Conservation (phyloP, 2,113 vertebrate genomes). For the Xenus cinereus region DNA sequence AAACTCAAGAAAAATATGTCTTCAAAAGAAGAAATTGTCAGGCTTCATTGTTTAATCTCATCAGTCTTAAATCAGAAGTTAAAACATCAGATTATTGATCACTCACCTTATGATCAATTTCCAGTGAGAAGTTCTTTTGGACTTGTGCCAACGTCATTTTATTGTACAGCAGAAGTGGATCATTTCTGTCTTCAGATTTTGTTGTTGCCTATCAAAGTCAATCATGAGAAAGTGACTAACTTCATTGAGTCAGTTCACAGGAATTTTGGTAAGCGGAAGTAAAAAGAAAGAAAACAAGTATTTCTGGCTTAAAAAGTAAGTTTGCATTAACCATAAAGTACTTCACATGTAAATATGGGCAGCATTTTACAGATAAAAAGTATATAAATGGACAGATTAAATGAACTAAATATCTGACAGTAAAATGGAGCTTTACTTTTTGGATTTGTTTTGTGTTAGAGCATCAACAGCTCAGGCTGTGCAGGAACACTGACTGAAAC, state of each 20-base stretch:
- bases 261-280: not conserved
- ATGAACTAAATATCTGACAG: not conserved
- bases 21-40: not conserved
- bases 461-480: not conserved
- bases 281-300: not conserved
- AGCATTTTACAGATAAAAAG: not conserved
- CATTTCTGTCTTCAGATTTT: conserved; percentile 88
- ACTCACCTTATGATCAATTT: conserved; percentile 78
- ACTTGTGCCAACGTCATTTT: conserved; percentile 88
- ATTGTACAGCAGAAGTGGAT: conserved; percentile 89
- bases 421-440: not conserved
- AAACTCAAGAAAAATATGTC: not conserved
- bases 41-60: not conserved
- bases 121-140: conserved; percentile 85
- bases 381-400: not conserved
- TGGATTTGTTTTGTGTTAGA: not conserved
- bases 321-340: not conserved
- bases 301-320: not conserved
- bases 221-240: not conserved
- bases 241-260: not conserved
- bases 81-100: not conserved
- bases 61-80: not conserved
- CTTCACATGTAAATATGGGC: not conserved
- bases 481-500: not conserved
- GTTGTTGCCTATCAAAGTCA: conserved; percentile 82